Percentiles rank a stretch among this genome's conserved stretches.
Evolutionary conservation across 2,888 invertebrate genomes (phyloP).

Genomic region (Tenodera sinensis): DNA sequence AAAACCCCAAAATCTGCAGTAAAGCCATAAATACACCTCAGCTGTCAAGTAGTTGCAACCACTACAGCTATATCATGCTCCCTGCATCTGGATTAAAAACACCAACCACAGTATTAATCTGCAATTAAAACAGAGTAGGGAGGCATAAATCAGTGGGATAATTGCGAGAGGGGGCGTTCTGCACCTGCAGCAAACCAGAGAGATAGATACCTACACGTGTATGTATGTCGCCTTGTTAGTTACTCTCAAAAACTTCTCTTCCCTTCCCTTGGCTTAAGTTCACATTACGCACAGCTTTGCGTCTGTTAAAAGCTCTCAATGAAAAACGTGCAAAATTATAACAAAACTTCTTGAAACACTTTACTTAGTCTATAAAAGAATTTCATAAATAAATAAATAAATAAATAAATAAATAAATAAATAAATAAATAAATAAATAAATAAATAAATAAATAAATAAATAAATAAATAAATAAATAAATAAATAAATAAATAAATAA

Average conservation of each 20-base stretch:
- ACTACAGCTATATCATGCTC: background rate
- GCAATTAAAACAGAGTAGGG: background rate
- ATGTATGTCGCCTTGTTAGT: background rate
- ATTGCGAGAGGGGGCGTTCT: background rate
- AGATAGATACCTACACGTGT: no score
- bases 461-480: no score
- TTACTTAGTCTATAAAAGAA: no score
- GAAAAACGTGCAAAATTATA: no score
- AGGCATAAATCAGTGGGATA: background rate
- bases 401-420: no score
- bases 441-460: no score
- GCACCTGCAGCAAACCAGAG: background rate
- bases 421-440: no score
- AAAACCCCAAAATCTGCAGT: background rate
- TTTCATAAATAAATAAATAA: no score
- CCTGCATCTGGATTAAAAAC: background rate
- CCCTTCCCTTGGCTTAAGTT: background rate
- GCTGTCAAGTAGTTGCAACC: background rate
- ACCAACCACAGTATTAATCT: background rate
- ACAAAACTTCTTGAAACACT: no score
- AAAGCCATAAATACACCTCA: background rate
- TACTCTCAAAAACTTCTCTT: background rate
- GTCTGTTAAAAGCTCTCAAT: background rate
- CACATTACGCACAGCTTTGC: no score
- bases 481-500: no score